Evolutionary conservation across 2,113 vertebrate species (phyloP).

Genomic region (Phrynocephalus versicolor): DNA sequence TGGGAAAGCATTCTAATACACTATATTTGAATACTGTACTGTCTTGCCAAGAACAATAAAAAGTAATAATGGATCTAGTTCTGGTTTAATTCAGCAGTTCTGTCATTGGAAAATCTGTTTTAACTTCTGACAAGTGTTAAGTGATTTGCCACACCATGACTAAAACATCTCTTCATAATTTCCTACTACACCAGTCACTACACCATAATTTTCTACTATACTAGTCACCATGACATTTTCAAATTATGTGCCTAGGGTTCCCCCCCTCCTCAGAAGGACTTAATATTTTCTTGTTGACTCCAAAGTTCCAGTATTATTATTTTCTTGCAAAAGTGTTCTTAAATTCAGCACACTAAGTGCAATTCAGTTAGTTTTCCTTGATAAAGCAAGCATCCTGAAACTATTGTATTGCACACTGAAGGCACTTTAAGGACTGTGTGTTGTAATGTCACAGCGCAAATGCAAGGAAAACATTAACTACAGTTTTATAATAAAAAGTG

Average conservation of each 20-base stretch:
- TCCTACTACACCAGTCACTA: background rate
- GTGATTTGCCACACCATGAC: background rate
- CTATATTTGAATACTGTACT: background rate
- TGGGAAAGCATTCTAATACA: background rate
- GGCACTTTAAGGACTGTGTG: background rate
- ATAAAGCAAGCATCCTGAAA: background rate
- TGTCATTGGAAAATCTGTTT: background rate
- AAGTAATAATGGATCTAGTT: background rate
- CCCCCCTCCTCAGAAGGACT: background rate
- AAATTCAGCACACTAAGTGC: background rate
- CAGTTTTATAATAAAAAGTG: background rate
- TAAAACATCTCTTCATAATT: background rate
- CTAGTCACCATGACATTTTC: background rate
- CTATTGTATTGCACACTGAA: background rate
- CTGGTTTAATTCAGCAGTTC: background rate
- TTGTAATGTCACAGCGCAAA: background rate
- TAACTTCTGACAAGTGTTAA: background rate
- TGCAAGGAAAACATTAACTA: background rate
- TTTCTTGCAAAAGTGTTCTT: background rate
- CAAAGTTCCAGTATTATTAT: background rate
- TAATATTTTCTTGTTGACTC: background rate
- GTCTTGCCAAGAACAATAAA: background rate
- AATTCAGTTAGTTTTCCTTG: background rate
- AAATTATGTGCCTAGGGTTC: background rate
- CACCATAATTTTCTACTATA: background rate